Base-by-base conservation (phyloP, 2,797 vertebrate genomes). In the Threskiornis aethiopicus region DNA sequence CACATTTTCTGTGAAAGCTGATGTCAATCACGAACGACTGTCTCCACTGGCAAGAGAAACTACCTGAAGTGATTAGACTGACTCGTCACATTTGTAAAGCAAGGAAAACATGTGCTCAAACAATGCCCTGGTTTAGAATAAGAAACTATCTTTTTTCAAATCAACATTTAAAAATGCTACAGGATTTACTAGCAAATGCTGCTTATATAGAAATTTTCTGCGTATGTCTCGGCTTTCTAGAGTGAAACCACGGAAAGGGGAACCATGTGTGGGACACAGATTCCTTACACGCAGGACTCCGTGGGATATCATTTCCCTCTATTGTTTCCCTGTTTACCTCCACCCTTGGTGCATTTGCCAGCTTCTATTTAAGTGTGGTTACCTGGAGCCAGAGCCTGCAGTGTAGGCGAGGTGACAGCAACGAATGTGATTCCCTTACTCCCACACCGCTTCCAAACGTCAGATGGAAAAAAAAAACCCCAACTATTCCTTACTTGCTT, bases 251-350 rank as follows among this genome's bases (percentile, higher is more conserved):
- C 37, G 70, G 58, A 93, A 95, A 91, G 70, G n/a, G 66, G 82
- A 93, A 80, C 70, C 4, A 1, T 31, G 46, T 65, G 59, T 16
- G 28, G 66, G 77, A 39, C 10, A 81, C 16, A 54, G 47, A 92
- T 67, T 95, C 78, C 78, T 93, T 24, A 57, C 62, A 90, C 7
- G 64, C 64, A 85, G 71, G 29, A 52, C 52, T 83, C 73, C 1
- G 35, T 73, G 59, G 76, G 80, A 24, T 95, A 89, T 71, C 12
- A 67, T 77, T 96, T 96, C 94, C 88, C 81, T 57, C 90, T 49
- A 87, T 79, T 96, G 93, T 97, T 87, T 77, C 86, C 35, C 67
- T 90, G 75, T 87, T 97, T 93, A 77, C 88, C 86, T 93, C 90
- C 88, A 94, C 86, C 90, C 87, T 71, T 44, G 76, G 84, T 71